These are phyloP conservation scores for Atherinosoma microstoma DNA, from an alignment of 2,797 vertebrate genomes.

Conservation along the genomic window DNA sequence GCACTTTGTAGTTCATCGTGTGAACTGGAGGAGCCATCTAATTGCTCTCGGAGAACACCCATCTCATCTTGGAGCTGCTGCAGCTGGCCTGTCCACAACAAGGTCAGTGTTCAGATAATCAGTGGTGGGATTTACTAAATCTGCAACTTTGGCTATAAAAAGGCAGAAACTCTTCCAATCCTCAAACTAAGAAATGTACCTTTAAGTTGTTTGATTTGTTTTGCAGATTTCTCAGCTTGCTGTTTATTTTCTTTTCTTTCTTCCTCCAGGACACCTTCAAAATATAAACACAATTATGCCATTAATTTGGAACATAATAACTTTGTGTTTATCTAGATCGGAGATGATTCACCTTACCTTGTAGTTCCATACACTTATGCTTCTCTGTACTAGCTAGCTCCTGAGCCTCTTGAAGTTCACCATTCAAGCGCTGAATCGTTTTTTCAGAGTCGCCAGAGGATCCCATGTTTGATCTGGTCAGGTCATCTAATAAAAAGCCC, in stretches of 20 bases:
- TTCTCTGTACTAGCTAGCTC: conserved; percentile 90
- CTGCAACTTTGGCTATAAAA: not conserved
- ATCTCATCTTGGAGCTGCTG: conserved; percentile 89
- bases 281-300: conserved; percentile 6
- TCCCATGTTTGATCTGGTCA: conserved; percentile 88
- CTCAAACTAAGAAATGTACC: conserved; percentile 77
- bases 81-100: conserved; percentile 87
- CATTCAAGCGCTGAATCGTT: conserved; percentile 91
- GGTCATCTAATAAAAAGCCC: conserved; percentile 85
- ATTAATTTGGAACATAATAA: not conserved
- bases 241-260: conserved; percentile 89
- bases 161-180: not conserved
- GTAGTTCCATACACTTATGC: conserved; percentile 92
- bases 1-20: conserved; percentile 84
- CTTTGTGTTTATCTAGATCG: not conserved
- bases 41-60: conserved; percentile 86
- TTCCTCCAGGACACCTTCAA: conserved; percentile 89
- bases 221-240: conserved; percentile 91
- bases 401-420: conserved; percentile 91
- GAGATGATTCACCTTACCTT: conserved; percentile 84
- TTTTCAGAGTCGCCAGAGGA: conserved; percentile 89
- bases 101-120: conserved; percentile 17
- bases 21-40: conserved; percentile 85
- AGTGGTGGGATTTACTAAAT: not conserved
- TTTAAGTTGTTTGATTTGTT: conserved; percentile 92